These are phyloP conservation scores for Andrena haemorrhoa DNA, from an alignment of 2,888 invertebrate genomes.

Conservation along the genomic window DNA sequence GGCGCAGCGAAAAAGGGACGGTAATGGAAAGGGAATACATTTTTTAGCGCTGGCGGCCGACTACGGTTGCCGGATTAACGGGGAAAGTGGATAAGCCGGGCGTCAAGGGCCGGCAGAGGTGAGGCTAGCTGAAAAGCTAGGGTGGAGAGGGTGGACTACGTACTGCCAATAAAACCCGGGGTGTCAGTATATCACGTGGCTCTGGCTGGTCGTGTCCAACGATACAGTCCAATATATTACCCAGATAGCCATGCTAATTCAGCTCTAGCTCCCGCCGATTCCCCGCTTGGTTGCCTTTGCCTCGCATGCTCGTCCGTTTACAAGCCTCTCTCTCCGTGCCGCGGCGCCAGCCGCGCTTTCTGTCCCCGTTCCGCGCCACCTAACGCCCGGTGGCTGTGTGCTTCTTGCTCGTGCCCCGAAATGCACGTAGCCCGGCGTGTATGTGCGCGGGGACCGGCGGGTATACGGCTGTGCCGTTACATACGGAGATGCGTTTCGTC, in stretches of 20 bases:
- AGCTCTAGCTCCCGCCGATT: slow-evolving; percentile 75
- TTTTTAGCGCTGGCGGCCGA: slow-evolving; percentile 60
- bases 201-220: slow-evolving; percentile 75
- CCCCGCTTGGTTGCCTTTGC: slow-evolving; percentile 66
- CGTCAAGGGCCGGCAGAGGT: slow-evolving; percentile 69
- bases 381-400: not conserved
- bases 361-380: slow-evolving; percentile 15
- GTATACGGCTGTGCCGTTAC: not conserved
- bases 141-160: slow-evolving; percentile 54
- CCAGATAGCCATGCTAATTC: slow-evolving; percentile 82
- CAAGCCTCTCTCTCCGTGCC: slow-evolving; percentile 32
- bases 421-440: slow-evolving; percentile 7
- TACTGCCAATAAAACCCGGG: slow-evolving; percentile 79
- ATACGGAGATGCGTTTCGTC: slow-evolving; percentile 68
- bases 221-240: slow-evolving; percentile 81
- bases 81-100: slow-evolving; percentile 78
- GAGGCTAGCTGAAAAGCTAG: slow-evolving; percentile 44
- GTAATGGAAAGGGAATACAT: slow-evolving; percentile 64
- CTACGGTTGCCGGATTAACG: slow-evolving; percentile 72
- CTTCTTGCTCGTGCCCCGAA: slow-evolving; percentile 28
- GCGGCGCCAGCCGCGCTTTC: slow-evolving; percentile 20
- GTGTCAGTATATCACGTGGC: slow-evolving; percentile 76
- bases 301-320: slow-evolving; percentile 63
- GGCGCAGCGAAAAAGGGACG: not conserved
- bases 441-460: not conserved